Percentiles rank a stretch among this genome's conserved stretches.
These are phyloP conservation scores for Scaptomyza pallida DNA, from an alignment of 1,140 invertebrate genomes.

Conservation along the genomic window DNA sequence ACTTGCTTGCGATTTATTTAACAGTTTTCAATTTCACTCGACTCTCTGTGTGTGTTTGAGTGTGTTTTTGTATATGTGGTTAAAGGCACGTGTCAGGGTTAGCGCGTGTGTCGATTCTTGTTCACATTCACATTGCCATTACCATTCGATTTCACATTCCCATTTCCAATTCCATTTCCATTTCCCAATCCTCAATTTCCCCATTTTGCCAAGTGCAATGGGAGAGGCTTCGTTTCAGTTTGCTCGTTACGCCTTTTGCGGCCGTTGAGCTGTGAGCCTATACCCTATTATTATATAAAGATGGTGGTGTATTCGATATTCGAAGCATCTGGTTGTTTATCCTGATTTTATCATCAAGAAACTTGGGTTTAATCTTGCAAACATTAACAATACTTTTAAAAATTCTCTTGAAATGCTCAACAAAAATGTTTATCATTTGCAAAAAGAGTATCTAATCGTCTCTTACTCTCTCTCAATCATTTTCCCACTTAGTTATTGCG, in stretches of 20 bases:
- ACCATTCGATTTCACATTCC: constrained; percentile 11
- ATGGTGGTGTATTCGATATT: neutral
- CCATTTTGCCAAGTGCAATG: constrained; percentile 58
- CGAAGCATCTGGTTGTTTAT: no score
- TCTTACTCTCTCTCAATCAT: no score
- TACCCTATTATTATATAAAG: constrained; percentile 9
- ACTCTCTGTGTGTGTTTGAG: constrained; percentile 15
- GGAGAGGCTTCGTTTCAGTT: constrained; percentile 60
- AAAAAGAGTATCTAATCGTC: neutral
- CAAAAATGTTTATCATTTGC: neutral
- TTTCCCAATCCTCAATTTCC: constrained; percentile 41
- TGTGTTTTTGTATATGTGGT: constrained; percentile 31
- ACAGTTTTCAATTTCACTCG: constrained; percentile 79
- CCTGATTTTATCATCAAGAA: no score
- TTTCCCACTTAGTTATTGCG: neutral
- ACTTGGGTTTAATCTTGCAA: no score
- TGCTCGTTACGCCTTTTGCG: constrained; percentile 66
- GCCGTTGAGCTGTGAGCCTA: constrained; percentile 55
- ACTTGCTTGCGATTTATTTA: constrained; percentile 79
- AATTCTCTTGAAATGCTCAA: no score
- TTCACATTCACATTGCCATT: constrained; percentile 12
- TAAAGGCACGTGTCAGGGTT: constrained; percentile 71
- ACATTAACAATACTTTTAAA: no score
- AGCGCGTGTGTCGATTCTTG: constrained; percentile 65
- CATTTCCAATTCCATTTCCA: constrained; percentile 41